phyloP scores from a whole-genome alignment of 1,140 invertebrate genomes.

The Drosophila paulistorum region DNA sequence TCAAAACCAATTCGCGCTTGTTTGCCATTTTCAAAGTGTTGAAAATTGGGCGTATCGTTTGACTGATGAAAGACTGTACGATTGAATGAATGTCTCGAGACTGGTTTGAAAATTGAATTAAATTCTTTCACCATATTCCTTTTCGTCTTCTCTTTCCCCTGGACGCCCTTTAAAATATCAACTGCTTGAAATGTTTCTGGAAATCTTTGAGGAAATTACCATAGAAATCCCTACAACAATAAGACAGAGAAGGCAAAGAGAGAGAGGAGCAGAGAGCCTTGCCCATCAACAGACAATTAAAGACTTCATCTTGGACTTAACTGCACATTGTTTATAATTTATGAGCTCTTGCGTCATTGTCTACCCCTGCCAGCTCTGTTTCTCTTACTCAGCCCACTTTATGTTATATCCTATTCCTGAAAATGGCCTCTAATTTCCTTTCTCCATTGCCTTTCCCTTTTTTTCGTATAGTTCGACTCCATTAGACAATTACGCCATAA shows the following conservation, averaged over 20 bases:
- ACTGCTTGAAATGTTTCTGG: not conserved
- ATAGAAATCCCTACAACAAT: conserved; percentile 8
- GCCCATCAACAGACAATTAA: conserved; percentile 51
- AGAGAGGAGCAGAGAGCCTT: too few relatives aligned
- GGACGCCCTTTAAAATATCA: not conserved
- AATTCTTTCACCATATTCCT: not conserved
- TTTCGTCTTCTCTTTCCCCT: not conserved
- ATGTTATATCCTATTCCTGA: conserved; percentile 4
- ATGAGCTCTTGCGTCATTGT: conserved; percentile 34
- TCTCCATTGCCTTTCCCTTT: conserved; percentile 10
- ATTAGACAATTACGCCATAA: conserved; percentile 72
- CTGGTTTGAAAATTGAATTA: conserved; percentile 8
- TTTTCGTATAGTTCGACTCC: conserved; percentile 51
- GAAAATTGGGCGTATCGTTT: conserved; percentile 23
- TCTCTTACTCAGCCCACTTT: not conserved
- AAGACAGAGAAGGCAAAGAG: too few relatives aligned
- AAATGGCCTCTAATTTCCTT: conserved; percentile 20
- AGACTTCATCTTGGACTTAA: conserved; percentile 50
- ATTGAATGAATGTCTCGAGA: conserved; percentile 19
- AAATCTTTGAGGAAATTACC: conserved; percentile 7
- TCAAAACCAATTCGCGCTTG: conserved; percentile 22
- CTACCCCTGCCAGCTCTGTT: not conserved
- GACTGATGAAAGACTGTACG: conserved; percentile 14
- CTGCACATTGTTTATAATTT: conserved; percentile 46
- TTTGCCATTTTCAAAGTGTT: conserved; percentile 22